Evolutionary conservation across 2,113 vertebrate species (phyloP).

Genomic region (Pan troglodytes): NHGRI_mPanTro3-v2.1_pri NC_072412.2:96792001-96792500

Average conservation of each 20-base stretch:
- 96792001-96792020: neutral
- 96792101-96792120: neutral
- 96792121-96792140: neutral
- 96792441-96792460: neutral
- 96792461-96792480: neutral
- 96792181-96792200: neutral
- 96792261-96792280: neutral
- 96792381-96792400: neutral
- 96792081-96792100: neutral
- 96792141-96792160: neutral
- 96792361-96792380: neutral
- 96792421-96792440: neutral
- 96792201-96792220: neutral
- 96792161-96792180: neutral
- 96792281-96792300: neutral
- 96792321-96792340: neutral
- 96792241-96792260: neutral
- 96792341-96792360: neutral
- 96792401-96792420: neutral
- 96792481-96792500: neutral
- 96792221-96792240: neutral
- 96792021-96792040: neutral
- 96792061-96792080: neutral
- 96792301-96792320: neutral
- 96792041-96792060: neutral